Evolutionary conservation across 1,140 invertebrate species (phyloP).

Genomic region (Danaus melanippus): DNA sequence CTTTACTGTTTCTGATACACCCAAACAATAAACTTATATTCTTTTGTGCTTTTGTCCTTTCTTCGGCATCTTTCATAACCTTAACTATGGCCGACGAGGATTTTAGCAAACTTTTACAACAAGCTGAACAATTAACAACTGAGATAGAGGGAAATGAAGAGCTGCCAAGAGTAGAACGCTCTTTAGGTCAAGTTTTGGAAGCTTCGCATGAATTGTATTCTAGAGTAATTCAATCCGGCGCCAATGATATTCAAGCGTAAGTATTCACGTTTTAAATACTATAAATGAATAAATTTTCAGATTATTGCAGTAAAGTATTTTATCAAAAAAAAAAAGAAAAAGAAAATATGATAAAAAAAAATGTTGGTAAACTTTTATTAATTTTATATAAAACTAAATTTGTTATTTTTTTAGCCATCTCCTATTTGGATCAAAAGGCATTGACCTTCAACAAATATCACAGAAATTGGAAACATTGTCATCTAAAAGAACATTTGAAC

Average conservation of each 20-base stretch:
- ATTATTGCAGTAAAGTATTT: too few species aligned
- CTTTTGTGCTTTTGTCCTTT: too few species aligned
- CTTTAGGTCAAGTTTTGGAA: conserved; percentile 91
- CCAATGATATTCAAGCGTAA: conserved; percentile 95
- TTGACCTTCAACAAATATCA: conserved; percentile 92
- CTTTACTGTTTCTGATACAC: too few species aligned
- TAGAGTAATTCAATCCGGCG: conserved; percentile 84
- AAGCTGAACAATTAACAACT: conserved; percentile 91
- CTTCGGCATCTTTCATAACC: conserved; percentile 30
- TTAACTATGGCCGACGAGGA: conserved; percentile 70
- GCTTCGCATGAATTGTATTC: conserved; percentile 92
- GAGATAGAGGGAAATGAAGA: conserved; percentile 89
- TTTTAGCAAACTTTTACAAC: conserved; percentile 89
- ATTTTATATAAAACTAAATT: conserved; percentile 9
- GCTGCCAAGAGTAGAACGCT: conserved; percentile 89
- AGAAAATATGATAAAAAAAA: too few species aligned
- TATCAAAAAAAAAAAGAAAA: too few species aligned
- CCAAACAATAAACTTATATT: too few species aligned
- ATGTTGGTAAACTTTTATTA: background rate
- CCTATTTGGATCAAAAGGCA: conserved; percentile 92
- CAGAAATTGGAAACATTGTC: conserved; percentile 92
- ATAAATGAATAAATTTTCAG: background rate
- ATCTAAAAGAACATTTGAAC: conserved; percentile 87
- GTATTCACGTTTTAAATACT: conserved; percentile 33
- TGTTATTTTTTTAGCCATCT: conserved; percentile 80